Evolutionary conservation across 2,797 vertebrate species (phyloP), one percentile per base, ranked within the genome.

Genomic region (Halcyon badia): DNA sequence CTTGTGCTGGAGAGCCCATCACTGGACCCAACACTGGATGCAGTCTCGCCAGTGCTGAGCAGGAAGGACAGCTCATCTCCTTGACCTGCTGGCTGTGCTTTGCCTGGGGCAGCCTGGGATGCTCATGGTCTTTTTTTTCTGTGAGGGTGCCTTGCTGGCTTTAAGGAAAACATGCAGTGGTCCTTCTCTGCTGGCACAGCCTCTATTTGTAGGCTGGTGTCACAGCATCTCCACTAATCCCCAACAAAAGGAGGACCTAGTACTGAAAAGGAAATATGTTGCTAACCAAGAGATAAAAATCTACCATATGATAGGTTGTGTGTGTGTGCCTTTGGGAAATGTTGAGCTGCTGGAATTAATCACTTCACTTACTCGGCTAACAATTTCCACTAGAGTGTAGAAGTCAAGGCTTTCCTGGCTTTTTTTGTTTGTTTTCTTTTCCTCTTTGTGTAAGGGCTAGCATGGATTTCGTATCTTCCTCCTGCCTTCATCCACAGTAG

Each of bases 331-430:
- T 60, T 65, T 92, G 90, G 91, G 90, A 95, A 70, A 20, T 39
- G 42, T 42, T 18, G 46, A 83, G 22, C 85, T 94, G 93, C 90
- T 97, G 91, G 82, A 90, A 81, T 95, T 83, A 88, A 95, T 96
- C 76, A 49, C 56, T 92, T 76, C 58, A n/a, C 57, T 86, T 80
- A 78, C 70, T 90, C 0, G 5, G 65, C 69, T 91, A 61, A 79
- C 78, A 61, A 95, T 86, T 96, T 88, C 61, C 42, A 89, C 31
- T 61, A 31, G 26, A 81, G 52, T 76, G 33, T 25, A 56, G 65
- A 69, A 95, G 18, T 71, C 44, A 75, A 46, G 58, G 39, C 16
- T 83, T 90, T 94, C 71, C 64, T 87, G 37, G 65, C 8, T 22
- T 51, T 57, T 58, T 35, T 49, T 51, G 15, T 61, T 39, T 30